Percentiles rank a stretch among this genome's conserved stretches.
Evolutionary conservation across 2,888 invertebrate genomes (phyloP).

Genomic region (Drosophila nr. medialis): DNA sequence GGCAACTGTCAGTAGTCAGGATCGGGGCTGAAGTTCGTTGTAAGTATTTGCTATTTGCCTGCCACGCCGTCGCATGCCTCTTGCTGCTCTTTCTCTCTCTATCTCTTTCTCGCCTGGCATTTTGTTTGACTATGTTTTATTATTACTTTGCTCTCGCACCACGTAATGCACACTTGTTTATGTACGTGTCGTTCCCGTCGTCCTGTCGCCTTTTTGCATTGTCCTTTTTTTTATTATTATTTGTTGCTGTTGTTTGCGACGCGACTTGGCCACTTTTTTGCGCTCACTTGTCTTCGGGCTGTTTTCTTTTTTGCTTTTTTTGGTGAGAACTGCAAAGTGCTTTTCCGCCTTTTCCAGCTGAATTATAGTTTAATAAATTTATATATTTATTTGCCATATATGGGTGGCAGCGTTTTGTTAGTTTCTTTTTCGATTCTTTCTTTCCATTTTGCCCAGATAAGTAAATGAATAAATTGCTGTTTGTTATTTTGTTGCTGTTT

Average conservation of each 20-base stretch:
- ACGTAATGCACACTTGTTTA: slow-evolving; percentile 75
- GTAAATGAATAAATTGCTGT: slow-evolving; percentile 60
- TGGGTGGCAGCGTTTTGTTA: slow-evolving; percentile 1
- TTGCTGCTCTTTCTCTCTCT: not conserved
- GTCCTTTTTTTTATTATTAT: slow-evolving; percentile 55
- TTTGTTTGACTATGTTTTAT: slow-evolving; percentile 72
- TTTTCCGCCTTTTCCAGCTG: slow-evolving; percentile 59
- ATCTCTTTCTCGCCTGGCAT: slow-evolving; percentile 19
- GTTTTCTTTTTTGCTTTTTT: slow-evolving; percentile 29
- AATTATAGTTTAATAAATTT: slow-evolving; percentile 80
- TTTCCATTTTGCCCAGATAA: slow-evolving; percentile 15
- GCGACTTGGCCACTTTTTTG: slow-evolving; percentile 52
- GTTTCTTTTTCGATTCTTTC: not conserved
- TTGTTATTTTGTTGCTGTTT: slow-evolving; percentile 24
- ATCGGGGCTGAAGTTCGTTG: slow-evolving; percentile 37
- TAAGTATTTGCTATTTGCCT: slow-evolving; percentile 49
- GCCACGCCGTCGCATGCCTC: slow-evolving; percentile 25
- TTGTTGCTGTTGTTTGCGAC: slow-evolving; percentile 36
- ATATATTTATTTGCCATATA: slow-evolving; percentile 57
- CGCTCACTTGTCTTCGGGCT: slow-evolving; percentile 18
- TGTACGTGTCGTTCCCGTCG: slow-evolving; percentile 54
- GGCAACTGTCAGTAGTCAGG: slow-evolving; percentile 44
- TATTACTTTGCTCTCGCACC: slow-evolving; percentile 65
- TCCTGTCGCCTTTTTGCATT: slow-evolving; percentile 59
- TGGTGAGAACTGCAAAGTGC: slow-evolving; percentile 70